Base-by-base conservation (phyloP, 92 coral and sea anemone species). In the Zoanthus sansibaricus region DNA sequence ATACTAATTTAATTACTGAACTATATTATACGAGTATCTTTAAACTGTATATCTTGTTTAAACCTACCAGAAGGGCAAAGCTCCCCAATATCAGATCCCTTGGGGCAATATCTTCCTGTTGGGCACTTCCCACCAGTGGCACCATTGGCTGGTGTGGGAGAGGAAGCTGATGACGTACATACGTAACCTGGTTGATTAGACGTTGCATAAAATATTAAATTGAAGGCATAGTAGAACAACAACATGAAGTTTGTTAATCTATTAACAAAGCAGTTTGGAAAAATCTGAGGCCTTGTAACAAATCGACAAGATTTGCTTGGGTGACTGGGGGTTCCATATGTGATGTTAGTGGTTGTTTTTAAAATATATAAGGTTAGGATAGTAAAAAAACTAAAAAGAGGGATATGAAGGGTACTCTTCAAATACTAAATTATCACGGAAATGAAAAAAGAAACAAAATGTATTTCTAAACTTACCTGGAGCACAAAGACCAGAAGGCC, bases 21-120 rank as follows among this genome's bases (percentile, higher is more conserved):
- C 20, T 3, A 14, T 12, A 58, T 5, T 2, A 58, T 54, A 6
- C 15, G n/a, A 58, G n/a, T 17, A 5, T 17, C 10, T 17, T 17
- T 16, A 17, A 7, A 62, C 6, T 44, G 21, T 0, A 71, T 9
- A 47, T 4, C 33, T 58, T 31, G 46, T 31, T 33, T 25, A 21
- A 7, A 62, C 94, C 73, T 84, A 96, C 99, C 99, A 85, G 79
- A 87, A 12, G 96, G 96, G 72, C 99, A 97, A 11, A 87, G 92
- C 67, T 88, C 83, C 32, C 98, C 98, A 32, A 86, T 91, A 54
- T 94, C 93, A 33, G 99, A 97, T 55, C 98, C 98, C 48, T 91
- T 88, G 6, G 91, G 94, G 71, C 99, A 97, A 78, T 90, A 97
- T 59, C 91, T 86, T 47, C 99, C 99, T 33, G 45, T 87, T 5